Evolutionary conservation across 1,140 invertebrate species (phyloP), one percentile per base, ranked within the genome.

Genomic region (Chironomus tepperi): DNA sequence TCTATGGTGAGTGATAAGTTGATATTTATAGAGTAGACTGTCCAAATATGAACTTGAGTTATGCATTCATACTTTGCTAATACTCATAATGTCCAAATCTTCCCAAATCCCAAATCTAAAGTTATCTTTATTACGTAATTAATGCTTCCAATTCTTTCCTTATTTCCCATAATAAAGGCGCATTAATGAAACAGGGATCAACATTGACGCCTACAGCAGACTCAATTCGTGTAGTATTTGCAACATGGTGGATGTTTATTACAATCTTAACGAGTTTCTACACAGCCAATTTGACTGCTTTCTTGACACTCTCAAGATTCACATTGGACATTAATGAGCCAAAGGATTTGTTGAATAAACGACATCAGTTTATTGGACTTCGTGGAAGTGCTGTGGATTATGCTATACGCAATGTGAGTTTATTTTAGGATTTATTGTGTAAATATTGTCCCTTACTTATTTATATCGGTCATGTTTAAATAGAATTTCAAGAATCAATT

Each of bases 211-310:
- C 93, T 8, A 86, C 87, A 74, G 88, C 90, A 94, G 93, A 94
- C 83, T 91, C 92, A 10, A 89, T 91, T 1, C 84, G 93, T 57
- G 83, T 96, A 34, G 83, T 95, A 3, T 95, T 95, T 81, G 92
- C 93, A 18, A 93, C 92, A 0, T 96, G 94, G 94, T 95, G 93
- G 93, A 87, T 96, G 73, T 95, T 94, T 80, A 92, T 94, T 74
- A 91, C 93, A 57, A 88, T 95, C 74, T 80, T 96, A 16, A 95
- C 93, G 0, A 91, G 93, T n/a, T 96, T 94, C 82, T 96, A 96
- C 81, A 96, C 94, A 3, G 94, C 93, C 1, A 95, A 96, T 83
- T 84, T 96, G 75, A 96, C 94, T 0, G 94, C 94, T 21, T 95
- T 94, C 79, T 84, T 96, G 2, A 95, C 93, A 0, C 83, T 93